Evolutionary conservation across 1,140 invertebrate species (phyloP), one percentile per base, ranked within the genome.

Genomic region (Caenorhabditis tropicalis): DNA sequence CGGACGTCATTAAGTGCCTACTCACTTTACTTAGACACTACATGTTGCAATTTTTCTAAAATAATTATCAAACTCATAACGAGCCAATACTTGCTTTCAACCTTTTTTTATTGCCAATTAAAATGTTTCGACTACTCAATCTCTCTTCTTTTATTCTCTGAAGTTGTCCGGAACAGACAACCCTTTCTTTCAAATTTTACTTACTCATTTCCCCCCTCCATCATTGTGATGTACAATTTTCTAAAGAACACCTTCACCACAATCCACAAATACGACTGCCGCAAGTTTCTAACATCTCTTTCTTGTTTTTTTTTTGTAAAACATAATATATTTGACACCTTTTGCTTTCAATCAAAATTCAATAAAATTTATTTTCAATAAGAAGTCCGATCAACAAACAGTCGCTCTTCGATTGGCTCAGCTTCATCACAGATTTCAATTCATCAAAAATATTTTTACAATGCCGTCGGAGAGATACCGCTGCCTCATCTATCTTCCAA

Each of bases 1-100:
- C 33, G 82, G 82, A 86, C 81, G 82, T 82, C 74, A 82, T 74
- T 82, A 79, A 85, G 56, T 84, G 83, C 83, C 83, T 58, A 81
- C 46, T 56, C 83, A 80, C 51, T 60, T 84, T 80, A 58, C 83
- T 84, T 81, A 81, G 79, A 56, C 79, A 81, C 27, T 36, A 81
- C 36, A 74, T 74, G 65, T 74, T 74, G 6, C 65, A 74, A 49
- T 56, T 56, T 43, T 48, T 74, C 19, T 16, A 46, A n/a, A 83
- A 65, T 65, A 60, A 65, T 74, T 51, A 65, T 79, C 53, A 49
- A 24, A 24, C 24, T 65, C 46, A 49, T 82, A 48, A 48, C 65
- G 33, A 65, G 81, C 81, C 81, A 82, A 53, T 60, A 81, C 29
- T 21, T 39, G 27, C 49, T 60, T 60, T 27, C 29, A 27, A 51